Conservation (phyloP, 2,113 vertebrate genomes). For the Megalops atlanticus region DNA sequence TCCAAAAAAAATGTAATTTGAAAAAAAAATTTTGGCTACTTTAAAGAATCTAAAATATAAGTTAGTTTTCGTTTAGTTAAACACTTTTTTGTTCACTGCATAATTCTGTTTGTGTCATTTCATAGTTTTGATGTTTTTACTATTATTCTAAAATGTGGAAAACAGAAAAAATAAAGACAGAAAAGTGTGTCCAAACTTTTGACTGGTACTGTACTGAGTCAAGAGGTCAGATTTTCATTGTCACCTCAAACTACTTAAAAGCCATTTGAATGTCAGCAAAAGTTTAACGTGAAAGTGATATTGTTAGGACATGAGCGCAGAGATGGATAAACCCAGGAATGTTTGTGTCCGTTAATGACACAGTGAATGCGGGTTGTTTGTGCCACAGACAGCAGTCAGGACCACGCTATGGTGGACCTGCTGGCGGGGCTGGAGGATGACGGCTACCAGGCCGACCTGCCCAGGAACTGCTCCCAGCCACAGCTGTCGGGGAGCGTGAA, state of each 20-base stretch:
- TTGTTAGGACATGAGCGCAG: not conserved
- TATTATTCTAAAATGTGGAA: no score
- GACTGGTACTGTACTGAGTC: no score
- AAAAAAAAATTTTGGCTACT: no score
- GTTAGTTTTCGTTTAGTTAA: no score
- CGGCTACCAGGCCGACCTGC: constrained; percentile 73
- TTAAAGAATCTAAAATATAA: no score
- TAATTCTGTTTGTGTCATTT: no score
- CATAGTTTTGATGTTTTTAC: no score
- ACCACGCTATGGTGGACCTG: constrained; percentile 84
- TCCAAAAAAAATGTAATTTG: no score
- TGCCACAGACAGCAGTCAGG: constrained; percentile 79
- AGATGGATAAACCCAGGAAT: not conserved
- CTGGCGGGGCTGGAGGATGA: constrained; percentile 88
- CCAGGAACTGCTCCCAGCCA: constrained; percentile 68
- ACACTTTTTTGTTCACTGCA: no score
- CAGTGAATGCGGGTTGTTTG: constrained; percentile 22
- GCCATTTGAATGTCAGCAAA: no score
- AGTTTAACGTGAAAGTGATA: not conserved
- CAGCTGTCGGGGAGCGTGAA: constrained; percentile 66
- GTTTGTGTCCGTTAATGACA: not conserved
- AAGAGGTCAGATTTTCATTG: not conserved
- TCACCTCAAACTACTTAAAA: not conserved
- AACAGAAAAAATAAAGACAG: no score
- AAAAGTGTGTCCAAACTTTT: no score